These are phyloP conservation scores for Turdus rufiventris DNA, from an alignment of 2,113 vertebrate species.

Conservation along the genomic window DNA sequence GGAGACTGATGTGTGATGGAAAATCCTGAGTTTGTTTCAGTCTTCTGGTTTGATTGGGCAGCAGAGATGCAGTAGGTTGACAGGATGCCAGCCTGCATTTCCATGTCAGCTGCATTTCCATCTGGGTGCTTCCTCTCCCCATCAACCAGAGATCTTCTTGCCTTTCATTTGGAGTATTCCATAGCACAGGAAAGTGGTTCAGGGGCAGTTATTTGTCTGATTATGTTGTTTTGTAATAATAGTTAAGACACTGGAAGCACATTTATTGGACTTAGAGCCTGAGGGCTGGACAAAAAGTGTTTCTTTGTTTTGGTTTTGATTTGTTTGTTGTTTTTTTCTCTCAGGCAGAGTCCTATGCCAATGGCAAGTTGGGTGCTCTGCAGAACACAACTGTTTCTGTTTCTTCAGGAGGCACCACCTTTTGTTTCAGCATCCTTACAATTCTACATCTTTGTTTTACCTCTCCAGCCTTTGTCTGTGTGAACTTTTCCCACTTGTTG, in stretches of 20 bases:
- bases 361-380: background rate
- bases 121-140: background rate
- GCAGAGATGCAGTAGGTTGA: background rate
- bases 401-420: background rate
- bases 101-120: background rate
- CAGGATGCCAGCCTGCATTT: background rate
- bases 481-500: background rate
- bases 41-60: background rate
- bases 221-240: background rate
- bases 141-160: background rate
- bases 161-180: background rate
- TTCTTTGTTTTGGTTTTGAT: background rate
- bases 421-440: background rate
- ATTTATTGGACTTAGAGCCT: background rate
- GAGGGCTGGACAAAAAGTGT: background rate
- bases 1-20: background rate
- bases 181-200: fast-evolving
- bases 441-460: background rate
- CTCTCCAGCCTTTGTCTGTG: background rate
- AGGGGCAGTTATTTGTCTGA: background rate
- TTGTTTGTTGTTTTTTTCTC: too few species aligned
- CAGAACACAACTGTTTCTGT: fast-evolving
- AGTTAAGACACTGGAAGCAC: background rate
- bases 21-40: background rate
- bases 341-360: background rate